phyloP scores from a whole-genome alignment of 2,113 vertebrate species.

The Hepsetus odoe region DNA sequence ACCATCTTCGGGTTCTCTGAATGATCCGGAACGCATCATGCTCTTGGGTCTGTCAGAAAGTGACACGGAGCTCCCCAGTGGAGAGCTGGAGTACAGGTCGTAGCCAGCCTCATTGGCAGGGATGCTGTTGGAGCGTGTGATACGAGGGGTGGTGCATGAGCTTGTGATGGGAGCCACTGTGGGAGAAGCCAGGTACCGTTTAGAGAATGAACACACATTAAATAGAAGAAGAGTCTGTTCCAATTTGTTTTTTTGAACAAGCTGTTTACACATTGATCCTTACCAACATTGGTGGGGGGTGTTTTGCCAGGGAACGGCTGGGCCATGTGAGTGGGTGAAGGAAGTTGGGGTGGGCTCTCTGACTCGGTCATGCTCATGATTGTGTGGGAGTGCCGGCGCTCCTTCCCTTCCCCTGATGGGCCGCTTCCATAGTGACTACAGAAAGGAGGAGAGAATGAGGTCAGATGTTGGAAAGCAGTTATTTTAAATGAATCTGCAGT shows the following conservation, averaged over 20 bases:
- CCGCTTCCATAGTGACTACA: constrained; percentile 80
- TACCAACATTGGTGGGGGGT: constrained; percentile 88
- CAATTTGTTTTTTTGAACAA: neutral
- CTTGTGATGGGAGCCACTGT: constrained; percentile 89
- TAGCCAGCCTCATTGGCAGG: constrained; percentile 89
- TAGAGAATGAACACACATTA: neutral
- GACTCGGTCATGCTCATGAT: constrained; percentile 81
- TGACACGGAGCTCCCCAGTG: constrained; percentile 91
- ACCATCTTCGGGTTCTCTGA: constrained; percentile 96
- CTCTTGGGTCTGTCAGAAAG: constrained; percentile 95
- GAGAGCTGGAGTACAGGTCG: constrained; percentile 90
- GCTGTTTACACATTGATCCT: constrained; percentile 66
- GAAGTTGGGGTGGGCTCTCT: constrained; percentile 84
- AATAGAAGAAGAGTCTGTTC: no score
- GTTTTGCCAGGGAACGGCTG: constrained; percentile 80
- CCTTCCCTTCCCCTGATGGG: constrained; percentile 82
- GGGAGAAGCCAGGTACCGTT: neutral
- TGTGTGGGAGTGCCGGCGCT: constrained; percentile 82
- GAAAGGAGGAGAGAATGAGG: constrained; percentile 4
- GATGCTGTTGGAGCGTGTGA: constrained; percentile 98
- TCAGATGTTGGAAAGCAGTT: neutral
- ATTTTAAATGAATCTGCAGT: neutral
- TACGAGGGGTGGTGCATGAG: constrained; percentile 78
- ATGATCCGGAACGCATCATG: constrained; percentile 94
- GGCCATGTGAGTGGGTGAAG: constrained; percentile 82